Percentiles rank a stretch among this genome's conserved stretches.
These are phyloP conservation scores for Ditula angustiorana DNA, from an alignment of 2,888 invertebrate species.

Conservation along the genomic window DNA sequence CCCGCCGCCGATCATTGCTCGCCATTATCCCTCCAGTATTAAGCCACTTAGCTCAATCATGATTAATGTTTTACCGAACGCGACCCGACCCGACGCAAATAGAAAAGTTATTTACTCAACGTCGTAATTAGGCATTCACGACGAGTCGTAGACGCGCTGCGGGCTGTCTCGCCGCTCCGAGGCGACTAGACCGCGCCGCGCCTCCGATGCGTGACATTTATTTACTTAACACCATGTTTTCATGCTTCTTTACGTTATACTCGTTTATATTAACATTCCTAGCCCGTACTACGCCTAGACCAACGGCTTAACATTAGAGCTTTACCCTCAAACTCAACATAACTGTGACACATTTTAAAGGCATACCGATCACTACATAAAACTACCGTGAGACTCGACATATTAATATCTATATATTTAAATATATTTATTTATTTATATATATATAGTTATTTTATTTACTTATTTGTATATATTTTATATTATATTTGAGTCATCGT, in stretches of 20 bases:
- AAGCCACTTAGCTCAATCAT: conserved; percentile 86
- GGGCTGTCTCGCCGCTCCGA: conserved; percentile 73
- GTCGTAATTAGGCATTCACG: conserved; percentile 84
- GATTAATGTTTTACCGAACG: conserved; percentile 85
- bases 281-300: not conserved
- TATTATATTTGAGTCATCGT: no score
- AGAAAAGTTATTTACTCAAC: conserved; percentile 83
- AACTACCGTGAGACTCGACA: no score
- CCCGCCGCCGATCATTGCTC: conserved; percentile 82
- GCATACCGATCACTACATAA: no score
- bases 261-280: not conserved
- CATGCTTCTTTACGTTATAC: conserved; percentile 17
- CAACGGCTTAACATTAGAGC: no score
- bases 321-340: no score
- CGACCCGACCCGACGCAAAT: conserved; percentile 79
- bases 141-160: conserved; percentile 74
- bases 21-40: conserved; percentile 84
- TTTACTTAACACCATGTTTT: conserved; percentile 45
- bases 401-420: no score
- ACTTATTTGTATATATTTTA: no score
- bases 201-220: conserved; percentile 55
- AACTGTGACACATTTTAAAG: no score
- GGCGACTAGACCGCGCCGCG: conserved; percentile 69
- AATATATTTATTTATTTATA: no score
- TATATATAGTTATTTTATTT: no score